These are phyloP conservation scores for Drosophila biarmipes DNA, from an alignment of 1,140 invertebrate genomes.

Conservation along the genomic window DNA sequence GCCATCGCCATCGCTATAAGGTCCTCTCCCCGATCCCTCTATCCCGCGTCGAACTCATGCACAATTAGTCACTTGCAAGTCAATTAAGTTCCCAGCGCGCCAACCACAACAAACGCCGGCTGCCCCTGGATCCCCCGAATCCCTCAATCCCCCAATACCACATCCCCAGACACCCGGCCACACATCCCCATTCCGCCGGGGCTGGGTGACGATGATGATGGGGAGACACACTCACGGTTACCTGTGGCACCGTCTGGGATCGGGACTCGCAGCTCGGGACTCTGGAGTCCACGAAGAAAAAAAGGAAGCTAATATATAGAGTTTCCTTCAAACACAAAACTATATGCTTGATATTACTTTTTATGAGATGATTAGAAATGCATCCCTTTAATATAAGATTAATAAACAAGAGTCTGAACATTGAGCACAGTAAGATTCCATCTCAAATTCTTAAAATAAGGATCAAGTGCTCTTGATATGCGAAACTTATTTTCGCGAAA, in stretches of 20 bases:
- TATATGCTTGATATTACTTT: too few relatives aligned
- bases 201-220: constrained; percentile 45
- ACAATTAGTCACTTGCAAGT: constrained; percentile 83
- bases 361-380: too few relatives aligned
- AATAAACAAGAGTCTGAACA: too few relatives aligned
- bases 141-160: not conserved
- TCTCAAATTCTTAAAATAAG: too few relatives aligned
- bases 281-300: constrained; percentile 11
- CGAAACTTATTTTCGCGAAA: too few relatives aligned
- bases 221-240: constrained; percentile 54
- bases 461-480: too few relatives aligned
- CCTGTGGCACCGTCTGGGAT: constrained; percentile 61
- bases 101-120: constrained; percentile 69
- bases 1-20: constrained; percentile 5
- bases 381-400: too few relatives aligned
- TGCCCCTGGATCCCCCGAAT: not conserved
- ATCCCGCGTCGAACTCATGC: constrained; percentile 74
- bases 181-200: constrained; percentile 22
- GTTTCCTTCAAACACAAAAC: not conserved
- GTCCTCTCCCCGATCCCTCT: not conserved
- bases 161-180: constrained; percentile 26
- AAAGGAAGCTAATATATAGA: not conserved
- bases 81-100: constrained; percentile 73
- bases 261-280: constrained; percentile 32
- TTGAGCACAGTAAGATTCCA: too few relatives aligned